These are phyloP conservation scores for Sebastes fasciatus DNA, from an alignment of 2,113 vertebrate genomes.

Conservation along the genomic window DNA sequence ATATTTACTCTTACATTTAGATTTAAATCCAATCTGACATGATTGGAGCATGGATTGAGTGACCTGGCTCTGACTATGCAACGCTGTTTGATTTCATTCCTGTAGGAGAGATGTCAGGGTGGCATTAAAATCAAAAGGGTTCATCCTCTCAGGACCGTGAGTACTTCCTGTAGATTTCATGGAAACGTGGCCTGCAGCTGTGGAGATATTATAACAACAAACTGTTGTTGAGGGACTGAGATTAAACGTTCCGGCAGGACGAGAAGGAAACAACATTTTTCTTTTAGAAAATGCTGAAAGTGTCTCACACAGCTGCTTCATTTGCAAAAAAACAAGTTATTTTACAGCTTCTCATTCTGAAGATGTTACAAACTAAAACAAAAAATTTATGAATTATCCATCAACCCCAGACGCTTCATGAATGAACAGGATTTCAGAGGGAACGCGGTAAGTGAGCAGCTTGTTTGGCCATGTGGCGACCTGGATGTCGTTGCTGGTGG, in stretches of 20 bases:
- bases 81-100: too few relatives aligned
- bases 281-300: background rate
- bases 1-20: background rate
- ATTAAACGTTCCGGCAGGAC: background rate
- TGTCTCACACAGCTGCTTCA: background rate
- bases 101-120: background rate
- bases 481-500: background rate
- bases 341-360: background rate
- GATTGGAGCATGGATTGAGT: background rate
- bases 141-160: background rate
- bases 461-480: background rate
- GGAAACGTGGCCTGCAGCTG: background rate
- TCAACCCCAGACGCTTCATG: background rate
- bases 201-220: background rate
- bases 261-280: background rate
- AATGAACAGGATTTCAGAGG: background rate
- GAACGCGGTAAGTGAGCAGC: background rate
- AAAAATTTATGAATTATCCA: background rate
- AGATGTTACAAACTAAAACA: background rate
- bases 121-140: background rate
- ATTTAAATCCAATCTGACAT: background rate
- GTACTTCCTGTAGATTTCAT: background rate
- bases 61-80: too few relatives aligned
- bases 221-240: background rate
- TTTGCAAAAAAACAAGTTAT: background rate